Percentiles rank a stretch among this genome's conserved stretches.
These are phyloP conservation scores for Euleptes europaea DNA, from an alignment of 2,113 vertebrate species.

Conservation along the genomic window DNA sequence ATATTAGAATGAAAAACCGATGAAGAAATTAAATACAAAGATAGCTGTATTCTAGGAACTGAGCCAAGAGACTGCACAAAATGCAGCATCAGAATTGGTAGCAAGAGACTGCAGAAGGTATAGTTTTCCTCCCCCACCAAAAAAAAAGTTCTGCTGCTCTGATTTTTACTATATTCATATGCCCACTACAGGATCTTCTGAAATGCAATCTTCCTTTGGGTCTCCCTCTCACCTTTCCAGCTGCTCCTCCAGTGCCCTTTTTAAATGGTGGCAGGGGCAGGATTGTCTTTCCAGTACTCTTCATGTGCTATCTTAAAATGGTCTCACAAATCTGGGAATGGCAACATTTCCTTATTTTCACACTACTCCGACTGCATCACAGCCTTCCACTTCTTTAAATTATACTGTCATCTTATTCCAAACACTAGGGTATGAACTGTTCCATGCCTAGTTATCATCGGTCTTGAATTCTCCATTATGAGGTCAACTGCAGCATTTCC, in stretches of 20 bases:
- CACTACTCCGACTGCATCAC: not conserved
- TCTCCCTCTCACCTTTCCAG: conserved; percentile 52
- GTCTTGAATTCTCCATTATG: not conserved
- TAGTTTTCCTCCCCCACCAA: rapidly evolving
- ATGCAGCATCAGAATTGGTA: not conserved
- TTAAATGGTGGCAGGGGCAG: not conserved
- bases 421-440: not conserved
- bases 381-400: not conserved
- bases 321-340: conserved; percentile 6
- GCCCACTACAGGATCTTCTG: not conserved
- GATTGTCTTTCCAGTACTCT: not conserved
- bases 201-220: not conserved
- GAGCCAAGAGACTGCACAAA: rapidly evolving
- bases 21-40: not conserved
- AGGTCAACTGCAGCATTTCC: not conserved
- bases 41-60: not conserved
- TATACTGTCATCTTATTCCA: not conserved
- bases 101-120: rapidly evolving
- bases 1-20: not conserved
- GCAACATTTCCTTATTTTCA: not conserved
- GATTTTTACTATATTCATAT: rapidly evolving
- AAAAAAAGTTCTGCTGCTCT: not conserved
- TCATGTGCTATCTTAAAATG: not conserved
- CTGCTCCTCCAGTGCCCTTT: not conserved
- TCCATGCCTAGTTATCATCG: not conserved